Conservation (phyloP, 2,888 invertebrate species). For the Sceliomorpha sp. region DNA sequence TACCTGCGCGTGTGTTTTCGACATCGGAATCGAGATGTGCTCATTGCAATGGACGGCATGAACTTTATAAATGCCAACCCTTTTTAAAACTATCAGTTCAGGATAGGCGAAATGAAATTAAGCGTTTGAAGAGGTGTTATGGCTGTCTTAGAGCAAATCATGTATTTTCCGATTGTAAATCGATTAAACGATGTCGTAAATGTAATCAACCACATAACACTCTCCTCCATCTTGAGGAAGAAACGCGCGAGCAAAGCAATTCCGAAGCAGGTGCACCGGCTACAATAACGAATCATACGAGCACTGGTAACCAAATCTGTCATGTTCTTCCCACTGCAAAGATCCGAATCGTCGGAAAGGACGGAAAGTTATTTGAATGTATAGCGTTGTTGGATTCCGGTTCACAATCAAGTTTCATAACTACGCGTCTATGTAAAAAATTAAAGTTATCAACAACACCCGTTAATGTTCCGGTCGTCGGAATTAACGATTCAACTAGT, state of each 20-base stretch:
- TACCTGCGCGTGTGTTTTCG: too few relatives aligned
- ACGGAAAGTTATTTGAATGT: conserved; percentile 8
- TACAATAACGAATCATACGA: not conserved
- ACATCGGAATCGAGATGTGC: conserved; percentile 11
- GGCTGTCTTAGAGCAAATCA: conserved; percentile 22
- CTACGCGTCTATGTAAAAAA: not conserved
- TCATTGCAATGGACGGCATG: conserved; percentile 14
- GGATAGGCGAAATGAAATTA: conserved; percentile 8
- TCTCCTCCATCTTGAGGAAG: conserved; percentile 30
- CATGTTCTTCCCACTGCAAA: conserved; percentile 22
- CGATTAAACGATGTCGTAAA: conserved; percentile 13
- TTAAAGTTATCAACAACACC: not conserved
- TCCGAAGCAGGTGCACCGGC: too few relatives aligned
- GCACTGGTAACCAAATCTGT: not conserved
- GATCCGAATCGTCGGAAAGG: conserved; percentile 8
- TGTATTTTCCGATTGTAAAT: conserved; percentile 5
- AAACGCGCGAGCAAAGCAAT: not conserved
- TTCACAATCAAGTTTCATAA: conserved; percentile 12
- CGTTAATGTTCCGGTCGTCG: not conserved
- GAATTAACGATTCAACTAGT: conserved; percentile 5
- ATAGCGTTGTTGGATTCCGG: conserved; percentile 20
- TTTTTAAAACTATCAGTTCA: conserved; percentile 15
- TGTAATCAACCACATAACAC: conserved; percentile 20
- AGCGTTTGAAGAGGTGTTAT: conserved; percentile 20
- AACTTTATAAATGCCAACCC: conserved; percentile 13